phyloP scores from a whole-genome alignment of 1,140 invertebrate species.

The Philotrypesis tridentata region DNA sequence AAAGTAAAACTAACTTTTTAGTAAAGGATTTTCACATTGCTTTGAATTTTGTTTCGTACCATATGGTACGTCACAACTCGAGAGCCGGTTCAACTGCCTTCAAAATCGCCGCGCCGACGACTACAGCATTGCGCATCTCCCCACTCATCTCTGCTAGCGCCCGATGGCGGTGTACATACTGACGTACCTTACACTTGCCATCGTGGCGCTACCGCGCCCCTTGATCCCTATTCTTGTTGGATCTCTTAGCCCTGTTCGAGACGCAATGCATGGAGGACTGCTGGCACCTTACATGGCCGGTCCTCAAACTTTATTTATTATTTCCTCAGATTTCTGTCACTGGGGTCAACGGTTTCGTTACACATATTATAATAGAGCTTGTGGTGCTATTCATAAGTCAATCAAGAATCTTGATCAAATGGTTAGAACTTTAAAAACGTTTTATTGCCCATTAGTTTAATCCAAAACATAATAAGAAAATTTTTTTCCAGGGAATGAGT shows the following conservation, averaged over 20 bases:
- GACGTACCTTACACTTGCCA: too few species aligned
- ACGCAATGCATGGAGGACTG: conserved; percentile 91
- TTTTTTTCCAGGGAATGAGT: conserved; percentile 89
- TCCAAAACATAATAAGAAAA: conserved; percentile 33
- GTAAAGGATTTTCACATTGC: too few species aligned
- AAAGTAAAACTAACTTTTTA: too few species aligned
- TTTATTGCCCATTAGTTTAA: conserved; percentile 34
- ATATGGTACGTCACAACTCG: too few species aligned
- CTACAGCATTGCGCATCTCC: too few species aligned
- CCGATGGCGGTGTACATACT: too few species aligned
- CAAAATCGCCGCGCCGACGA: too few species aligned
- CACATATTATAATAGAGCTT: conserved; percentile 89
- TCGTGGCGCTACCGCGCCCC: too few species aligned
- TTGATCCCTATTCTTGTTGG: conserved; percentile 98
- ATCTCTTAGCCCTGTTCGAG: conserved; percentile 91
- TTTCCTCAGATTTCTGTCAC: conserved; percentile 99
- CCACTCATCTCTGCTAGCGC: too few species aligned
- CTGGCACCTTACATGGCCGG: conserved; percentile 93
- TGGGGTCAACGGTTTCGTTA: conserved; percentile 98
- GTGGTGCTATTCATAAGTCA: conserved; percentile 92
- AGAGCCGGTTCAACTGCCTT: too few species aligned
- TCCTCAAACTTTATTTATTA: conserved; percentile 93
- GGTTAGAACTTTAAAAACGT: conserved; percentile 67
- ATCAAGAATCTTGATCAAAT: conserved; percentile 93
- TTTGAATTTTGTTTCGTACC: too few species aligned